Evolutionary conservation across 2,113 vertebrate species (phyloP).

Genomic region (Coptodon bakossiorum): DNA sequence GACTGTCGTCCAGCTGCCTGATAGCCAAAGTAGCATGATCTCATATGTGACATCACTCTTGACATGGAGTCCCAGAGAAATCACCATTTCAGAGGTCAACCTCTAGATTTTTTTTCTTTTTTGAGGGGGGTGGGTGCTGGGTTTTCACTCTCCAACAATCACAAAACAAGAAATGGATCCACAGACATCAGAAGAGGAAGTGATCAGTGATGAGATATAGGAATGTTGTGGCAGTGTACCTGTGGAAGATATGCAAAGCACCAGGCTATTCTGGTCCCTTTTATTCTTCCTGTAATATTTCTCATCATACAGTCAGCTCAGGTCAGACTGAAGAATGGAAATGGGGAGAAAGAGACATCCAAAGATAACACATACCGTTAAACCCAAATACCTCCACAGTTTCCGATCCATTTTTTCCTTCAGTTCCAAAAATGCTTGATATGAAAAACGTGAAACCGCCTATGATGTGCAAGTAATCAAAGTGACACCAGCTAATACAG

Average conservation of each 20-base stretch:
- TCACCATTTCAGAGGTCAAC: not conserved
- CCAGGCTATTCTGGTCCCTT: not conserved
- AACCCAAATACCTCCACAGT: not conserved
- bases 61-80: slow-evolving; percentile 25
- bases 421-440: not conserved
- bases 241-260: not conserved
- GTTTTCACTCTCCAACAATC: not conserved
- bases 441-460: not conserved
- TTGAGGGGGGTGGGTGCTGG: not conserved
- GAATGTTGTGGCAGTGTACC: not conserved
- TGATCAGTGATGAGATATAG: not conserved
- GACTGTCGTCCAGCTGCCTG: slow-evolving; percentile 15
- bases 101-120: not conserved
- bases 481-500: not conserved
- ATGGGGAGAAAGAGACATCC: not conserved
- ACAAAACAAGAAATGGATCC: not conserved
- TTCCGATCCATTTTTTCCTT: not conserved
- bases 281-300: not conserved
- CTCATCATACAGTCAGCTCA: not conserved
- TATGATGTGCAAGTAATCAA: not conserved
- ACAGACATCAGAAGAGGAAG: not conserved
- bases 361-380: not conserved
- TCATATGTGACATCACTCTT: slow-evolving; percentile 40
- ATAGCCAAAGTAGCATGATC: slow-evolving; percentile 6
- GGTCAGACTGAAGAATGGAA: not conserved